These are phyloP conservation scores for Oostethus manadensis DNA, from an alignment of 2,113 vertebrate genomes.

Conservation along the genomic window DNA sequence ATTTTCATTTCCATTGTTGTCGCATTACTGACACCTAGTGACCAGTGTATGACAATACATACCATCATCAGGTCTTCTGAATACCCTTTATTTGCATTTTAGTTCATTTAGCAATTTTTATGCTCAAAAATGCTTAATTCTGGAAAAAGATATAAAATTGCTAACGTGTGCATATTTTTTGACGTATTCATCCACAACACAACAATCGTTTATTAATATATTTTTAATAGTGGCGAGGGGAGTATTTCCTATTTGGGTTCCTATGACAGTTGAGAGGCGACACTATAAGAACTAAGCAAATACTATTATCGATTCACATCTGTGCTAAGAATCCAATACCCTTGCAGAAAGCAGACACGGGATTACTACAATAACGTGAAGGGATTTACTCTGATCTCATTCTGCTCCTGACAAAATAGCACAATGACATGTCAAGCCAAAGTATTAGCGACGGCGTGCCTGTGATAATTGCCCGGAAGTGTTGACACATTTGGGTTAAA, in stretches of 20 bases:
- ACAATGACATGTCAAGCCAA: slow-evolving; percentile 28
- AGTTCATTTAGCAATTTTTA: too few species aligned
- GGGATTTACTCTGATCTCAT: slow-evolving; percentile 46
- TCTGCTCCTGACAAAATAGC: slow-evolving; percentile 43
- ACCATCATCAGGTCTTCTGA: too few species aligned
- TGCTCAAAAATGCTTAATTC: too few species aligned
- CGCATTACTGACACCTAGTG: too few species aligned
- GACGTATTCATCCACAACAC: too few species aligned
- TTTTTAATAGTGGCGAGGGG: too few species aligned
- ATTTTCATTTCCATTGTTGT: too few species aligned
- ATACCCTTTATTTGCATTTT: too few species aligned
- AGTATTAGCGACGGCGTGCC: background rate
- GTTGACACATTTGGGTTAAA: slow-evolving; percentile 5
- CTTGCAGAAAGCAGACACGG: slow-evolving; percentile 29
- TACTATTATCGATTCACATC: slow-evolving; percentile 48
- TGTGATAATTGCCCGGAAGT: slow-evolving; percentile 8
- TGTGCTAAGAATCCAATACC: slow-evolving; percentile 31
- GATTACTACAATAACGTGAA: slow-evolving; percentile 50
- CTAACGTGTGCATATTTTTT: too few species aligned
- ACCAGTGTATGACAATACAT: too few species aligned
- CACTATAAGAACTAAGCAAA: slow-evolving; percentile 55
- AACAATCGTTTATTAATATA: too few species aligned
- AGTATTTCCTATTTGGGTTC: slow-evolving; percentile 20
- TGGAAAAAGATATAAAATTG: too few species aligned
- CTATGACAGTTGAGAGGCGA: slow-evolving; percentile 43